A percentile compares a stretch with the other conserved stretches of the same genome.
These are phyloP conservation scores for Nomia melanderi DNA, from an alignment of 1,140 invertebrate species.

Conservation along the genomic window DNA sequence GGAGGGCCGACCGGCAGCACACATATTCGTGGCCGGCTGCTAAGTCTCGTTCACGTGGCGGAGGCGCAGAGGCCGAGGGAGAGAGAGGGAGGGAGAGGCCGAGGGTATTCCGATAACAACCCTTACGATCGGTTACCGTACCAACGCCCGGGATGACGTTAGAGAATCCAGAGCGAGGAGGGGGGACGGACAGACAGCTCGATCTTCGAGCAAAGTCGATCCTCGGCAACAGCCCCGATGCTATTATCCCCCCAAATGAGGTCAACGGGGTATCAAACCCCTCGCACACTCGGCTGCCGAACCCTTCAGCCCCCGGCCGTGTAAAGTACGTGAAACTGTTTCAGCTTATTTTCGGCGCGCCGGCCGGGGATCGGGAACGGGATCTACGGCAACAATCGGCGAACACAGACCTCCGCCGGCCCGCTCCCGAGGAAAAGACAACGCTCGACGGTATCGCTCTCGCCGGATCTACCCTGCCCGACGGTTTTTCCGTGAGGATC, in stretches of 20 bases:
- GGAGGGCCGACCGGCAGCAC: background rate
- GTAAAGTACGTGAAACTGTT: constrained; percentile 6
- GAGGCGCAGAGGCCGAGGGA: too few relatives aligned
- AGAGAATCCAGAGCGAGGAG: background rate
- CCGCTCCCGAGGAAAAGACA: constrained; percentile 6
- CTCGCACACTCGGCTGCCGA: background rate
- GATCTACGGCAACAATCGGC: background rate
- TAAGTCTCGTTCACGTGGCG: constrained; percentile 30
- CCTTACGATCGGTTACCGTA: constrained; percentile 51
- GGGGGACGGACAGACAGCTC: constrained; percentile 20
- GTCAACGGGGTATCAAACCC: constrained; percentile 42
- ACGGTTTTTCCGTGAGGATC: too few relatives aligned
- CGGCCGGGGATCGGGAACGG: background rate
- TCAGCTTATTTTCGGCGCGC: constrained; percentile 27
- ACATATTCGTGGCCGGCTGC: constrained; percentile 12
- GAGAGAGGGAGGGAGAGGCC: too few relatives aligned
- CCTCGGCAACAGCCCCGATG: constrained; percentile 36
- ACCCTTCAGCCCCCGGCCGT: background rate
- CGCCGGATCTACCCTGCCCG: too few relatives aligned
- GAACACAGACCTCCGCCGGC: too few relatives aligned
- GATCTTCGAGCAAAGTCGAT: constrained; percentile 45
- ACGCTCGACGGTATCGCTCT: background rate
- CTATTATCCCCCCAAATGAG: constrained; percentile 45
- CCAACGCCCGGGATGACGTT: constrained; percentile 13
- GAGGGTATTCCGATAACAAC: constrained; percentile 50